phyloP scores from a whole-genome alignment of 2,113 vertebrate genomes.

The Grus americana region DNA sequence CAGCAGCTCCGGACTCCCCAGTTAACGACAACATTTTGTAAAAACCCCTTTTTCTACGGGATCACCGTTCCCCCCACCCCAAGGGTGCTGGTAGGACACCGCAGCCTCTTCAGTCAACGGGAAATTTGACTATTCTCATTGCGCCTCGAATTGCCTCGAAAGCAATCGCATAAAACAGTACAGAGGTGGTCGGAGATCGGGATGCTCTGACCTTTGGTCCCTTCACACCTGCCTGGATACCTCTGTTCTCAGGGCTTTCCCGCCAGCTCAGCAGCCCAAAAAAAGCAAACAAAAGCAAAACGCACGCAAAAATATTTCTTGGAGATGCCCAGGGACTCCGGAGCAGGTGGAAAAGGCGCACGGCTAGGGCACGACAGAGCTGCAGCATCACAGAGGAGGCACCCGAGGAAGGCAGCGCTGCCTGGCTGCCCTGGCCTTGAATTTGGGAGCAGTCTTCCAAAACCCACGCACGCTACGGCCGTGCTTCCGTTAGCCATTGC shows the following conservation, averaged over 20 bases:
- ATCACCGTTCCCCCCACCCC: not conserved
- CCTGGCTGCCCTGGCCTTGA: not conserved
- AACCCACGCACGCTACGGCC: rapidly evolving
- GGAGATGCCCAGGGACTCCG: not conserved
- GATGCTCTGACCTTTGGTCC: not conserved
- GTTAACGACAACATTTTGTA: not conserved
- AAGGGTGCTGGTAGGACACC: not conserved
- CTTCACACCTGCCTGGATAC: too few species aligned
- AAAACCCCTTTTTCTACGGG: not conserved
- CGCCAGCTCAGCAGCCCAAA: not conserved
- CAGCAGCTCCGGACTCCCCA: not conserved
- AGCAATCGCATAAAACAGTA: not conserved
- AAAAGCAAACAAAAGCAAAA: not conserved
- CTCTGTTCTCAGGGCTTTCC: not conserved
- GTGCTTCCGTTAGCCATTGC: too few species aligned
- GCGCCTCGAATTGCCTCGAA: not conserved
- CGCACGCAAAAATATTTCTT: not conserved
- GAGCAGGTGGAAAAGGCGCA: not conserved
- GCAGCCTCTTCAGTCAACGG: not conserved
- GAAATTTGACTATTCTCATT: not conserved
- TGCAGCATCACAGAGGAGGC: not conserved
- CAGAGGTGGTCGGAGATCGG: not conserved
- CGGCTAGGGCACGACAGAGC: not conserved
- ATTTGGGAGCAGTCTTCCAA: not conserved
- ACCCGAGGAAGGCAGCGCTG: not conserved